Conservation (phyloP, 2,113 vertebrate species). For the Aramus guarauna region DNA sequence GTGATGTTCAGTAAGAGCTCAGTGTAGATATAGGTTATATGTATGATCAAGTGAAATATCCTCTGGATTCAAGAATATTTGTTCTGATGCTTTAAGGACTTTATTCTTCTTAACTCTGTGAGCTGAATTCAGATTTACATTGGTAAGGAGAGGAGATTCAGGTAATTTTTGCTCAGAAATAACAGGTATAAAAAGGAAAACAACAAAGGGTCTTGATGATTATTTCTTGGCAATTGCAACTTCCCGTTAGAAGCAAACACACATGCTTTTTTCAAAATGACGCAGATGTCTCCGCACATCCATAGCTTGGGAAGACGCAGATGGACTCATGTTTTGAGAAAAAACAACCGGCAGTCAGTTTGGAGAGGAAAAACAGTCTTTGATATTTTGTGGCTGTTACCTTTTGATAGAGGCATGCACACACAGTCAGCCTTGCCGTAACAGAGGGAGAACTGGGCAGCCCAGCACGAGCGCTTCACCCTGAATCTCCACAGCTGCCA, state of each 20-base stretch:
- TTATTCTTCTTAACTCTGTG: background rate
- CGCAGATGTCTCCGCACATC: background rate
- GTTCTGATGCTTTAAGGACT: background rate
- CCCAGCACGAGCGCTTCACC: background rate
- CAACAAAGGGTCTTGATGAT: background rate
- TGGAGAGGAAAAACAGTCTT: background rate
- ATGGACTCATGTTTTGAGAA: background rate
- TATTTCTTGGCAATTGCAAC: constrained; percentile 12
- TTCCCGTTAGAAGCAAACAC: constrained; percentile 9
- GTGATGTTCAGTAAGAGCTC: background rate
- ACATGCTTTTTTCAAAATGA: background rate
- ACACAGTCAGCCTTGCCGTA: background rate
- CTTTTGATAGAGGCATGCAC: background rate
- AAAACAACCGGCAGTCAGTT: background rate
- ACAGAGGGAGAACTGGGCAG: background rate
- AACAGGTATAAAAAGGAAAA: background rate
- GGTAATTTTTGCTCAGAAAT: background rate
- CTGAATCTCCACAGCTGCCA: background rate
- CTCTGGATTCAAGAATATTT: background rate
- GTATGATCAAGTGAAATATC: background rate
- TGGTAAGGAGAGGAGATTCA: background rate
- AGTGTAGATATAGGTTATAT: background rate
- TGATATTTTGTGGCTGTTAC: background rate
- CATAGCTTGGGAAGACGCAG: background rate
- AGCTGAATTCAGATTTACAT: background rate